Evolutionary conservation across 2,113 vertebrate species (phyloP).

Genomic region (Alligator mississippiensis): DNA sequence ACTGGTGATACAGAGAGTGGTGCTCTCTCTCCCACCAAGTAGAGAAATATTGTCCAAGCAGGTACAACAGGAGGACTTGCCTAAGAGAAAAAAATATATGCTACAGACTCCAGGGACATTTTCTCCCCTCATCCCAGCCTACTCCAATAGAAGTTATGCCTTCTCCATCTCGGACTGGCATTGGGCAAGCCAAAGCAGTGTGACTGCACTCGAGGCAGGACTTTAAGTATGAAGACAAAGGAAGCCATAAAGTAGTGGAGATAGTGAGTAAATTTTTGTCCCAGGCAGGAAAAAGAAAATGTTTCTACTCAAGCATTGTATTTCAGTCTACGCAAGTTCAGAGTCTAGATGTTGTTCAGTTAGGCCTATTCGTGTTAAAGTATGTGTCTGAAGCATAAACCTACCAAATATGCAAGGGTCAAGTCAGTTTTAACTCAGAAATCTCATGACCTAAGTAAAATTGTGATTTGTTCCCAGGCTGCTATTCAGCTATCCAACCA

Average conservation of each 20-base stretch:
- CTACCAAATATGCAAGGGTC: neutral
- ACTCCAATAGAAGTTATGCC: neutral
- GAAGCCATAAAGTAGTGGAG: too few species aligned
- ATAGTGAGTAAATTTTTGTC: too few species aligned
- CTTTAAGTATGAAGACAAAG: neutral
- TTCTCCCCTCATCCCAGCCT: neutral
- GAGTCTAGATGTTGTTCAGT: accelerated
- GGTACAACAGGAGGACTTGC: neutral
- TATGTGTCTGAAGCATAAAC: accelerated
- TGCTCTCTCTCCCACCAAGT: neutral
- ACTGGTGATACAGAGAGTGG: neutral
- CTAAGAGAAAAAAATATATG: neutral
- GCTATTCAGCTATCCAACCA: neutral
- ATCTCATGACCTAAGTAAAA: too few species aligned
- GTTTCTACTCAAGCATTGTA: too few species aligned
- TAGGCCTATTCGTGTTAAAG: neutral
- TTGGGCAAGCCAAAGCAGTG: neutral
- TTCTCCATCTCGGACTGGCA: neutral
- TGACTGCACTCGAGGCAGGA: neutral
- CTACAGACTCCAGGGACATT: neutral
- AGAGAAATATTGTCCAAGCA: neutral
- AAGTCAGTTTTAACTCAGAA: neutral
- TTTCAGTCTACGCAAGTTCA: neutral
- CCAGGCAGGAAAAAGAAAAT: too few species aligned
- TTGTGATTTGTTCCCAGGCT: neutral